phyloP scores from a whole-genome alignment of 2,888 invertebrate species.

The Adelognathus sp. region DNA sequence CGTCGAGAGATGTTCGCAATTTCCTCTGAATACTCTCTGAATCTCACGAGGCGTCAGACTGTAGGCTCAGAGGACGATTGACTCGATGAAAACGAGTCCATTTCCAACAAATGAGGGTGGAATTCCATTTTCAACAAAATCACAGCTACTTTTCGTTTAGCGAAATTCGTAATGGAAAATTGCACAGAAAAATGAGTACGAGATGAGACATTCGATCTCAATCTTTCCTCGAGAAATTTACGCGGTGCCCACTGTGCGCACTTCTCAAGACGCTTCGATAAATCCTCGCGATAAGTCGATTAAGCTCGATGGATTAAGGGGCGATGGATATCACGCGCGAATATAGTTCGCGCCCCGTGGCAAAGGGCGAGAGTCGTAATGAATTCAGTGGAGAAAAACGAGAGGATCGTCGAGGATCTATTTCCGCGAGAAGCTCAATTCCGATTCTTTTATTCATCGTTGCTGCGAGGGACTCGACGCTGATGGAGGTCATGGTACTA shows the following conservation, averaged over 20 bases:
- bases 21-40: no score
- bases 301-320: constrained; percentile 4
- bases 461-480: background rate
- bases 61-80: no score
- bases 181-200: no score
- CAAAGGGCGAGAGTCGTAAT: background rate
- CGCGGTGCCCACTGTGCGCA: background rate
- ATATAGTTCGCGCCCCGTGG: no score
- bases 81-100: no score
- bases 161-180: no score
- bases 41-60: no score
- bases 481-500: constrained; percentile 19
- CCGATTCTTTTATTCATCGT: background rate
- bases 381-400: constrained; percentile 8
- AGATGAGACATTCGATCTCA: background rate
- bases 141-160: no score
- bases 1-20: no score
- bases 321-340: background rate
- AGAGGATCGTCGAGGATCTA: constrained; percentile 10
- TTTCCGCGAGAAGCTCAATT: background rate
- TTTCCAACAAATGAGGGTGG: no score
- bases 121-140: no score
- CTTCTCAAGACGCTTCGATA: background rate
- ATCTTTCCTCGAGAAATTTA: background rate
- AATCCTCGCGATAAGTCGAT: constrained; percentile 38